Conservation (phyloP, 2,888 invertebrate species). For the Epiblema foenella region DNA sequence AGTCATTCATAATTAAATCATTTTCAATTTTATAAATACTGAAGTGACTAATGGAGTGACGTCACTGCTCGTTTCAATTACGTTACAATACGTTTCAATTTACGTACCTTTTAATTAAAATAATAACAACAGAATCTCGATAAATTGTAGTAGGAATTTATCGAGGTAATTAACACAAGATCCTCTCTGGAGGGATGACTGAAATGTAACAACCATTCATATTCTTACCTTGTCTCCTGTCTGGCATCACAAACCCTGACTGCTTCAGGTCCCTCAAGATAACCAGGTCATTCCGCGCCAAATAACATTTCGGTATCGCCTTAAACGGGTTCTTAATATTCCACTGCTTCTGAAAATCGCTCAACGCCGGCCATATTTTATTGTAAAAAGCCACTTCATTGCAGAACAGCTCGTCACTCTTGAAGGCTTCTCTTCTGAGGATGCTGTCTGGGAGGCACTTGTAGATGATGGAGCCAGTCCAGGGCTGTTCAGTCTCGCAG, state of each 20-base stretch:
- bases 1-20: too few relatives aligned
- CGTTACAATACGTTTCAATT: too few relatives aligned
- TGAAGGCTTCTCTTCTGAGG: constrained; percentile 87
- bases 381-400: constrained; percentile 91
- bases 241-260: constrained; percentile 87
- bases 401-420: constrained; percentile 88
- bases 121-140: too few relatives aligned
- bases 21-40: too few relatives aligned
- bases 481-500: constrained; percentile 74
- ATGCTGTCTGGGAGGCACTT: constrained; percentile 88
- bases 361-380: constrained; percentile 87
- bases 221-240: constrained; percentile 75
- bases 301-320: constrained; percentile 86
- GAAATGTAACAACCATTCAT: neutral
- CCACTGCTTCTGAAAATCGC: constrained; percentile 83
- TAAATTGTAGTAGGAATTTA: too few relatives aligned
- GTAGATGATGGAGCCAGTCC: constrained; percentile 88
- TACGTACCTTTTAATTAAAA: too few relatives aligned
- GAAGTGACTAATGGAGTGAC: too few relatives aligned
- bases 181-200: neutral
- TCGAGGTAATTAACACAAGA: too few relatives aligned
- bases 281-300: constrained; percentile 84
- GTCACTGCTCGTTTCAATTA: too few relatives aligned
- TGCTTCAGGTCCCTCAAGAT: constrained; percentile 86
- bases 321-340: constrained; percentile 75